Evolutionary conservation across 2,888 invertebrate species (phyloP).

Genomic region (Coenonympha glycerion): DNA sequence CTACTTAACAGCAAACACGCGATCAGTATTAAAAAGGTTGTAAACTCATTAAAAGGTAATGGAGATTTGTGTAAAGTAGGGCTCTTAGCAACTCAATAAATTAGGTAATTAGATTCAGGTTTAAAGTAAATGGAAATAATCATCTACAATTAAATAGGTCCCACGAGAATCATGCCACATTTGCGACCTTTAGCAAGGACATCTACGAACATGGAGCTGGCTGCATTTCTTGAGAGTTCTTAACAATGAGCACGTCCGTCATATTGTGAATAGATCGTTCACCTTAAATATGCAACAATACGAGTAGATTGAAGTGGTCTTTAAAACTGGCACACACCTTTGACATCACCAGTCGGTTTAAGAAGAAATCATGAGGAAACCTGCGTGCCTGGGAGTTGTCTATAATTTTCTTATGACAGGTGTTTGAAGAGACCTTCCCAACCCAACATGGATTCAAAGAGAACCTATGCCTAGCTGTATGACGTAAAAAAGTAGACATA

Average conservation of each 20-base stretch:
- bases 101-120: background rate
- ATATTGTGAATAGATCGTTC: constrained; percentile 12
- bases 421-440: no score
- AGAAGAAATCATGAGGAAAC: no score
- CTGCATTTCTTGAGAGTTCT: constrained; percentile 8
- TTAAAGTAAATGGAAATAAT: constrained; percentile 5
- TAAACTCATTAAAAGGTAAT: background rate
- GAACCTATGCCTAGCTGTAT: no score
- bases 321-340: background rate
- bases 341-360: background rate
- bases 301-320: background rate
- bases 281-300: constrained; percentile 6
- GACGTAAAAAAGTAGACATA: no score
- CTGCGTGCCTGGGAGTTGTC: no score
- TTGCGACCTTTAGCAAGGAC: constrained; percentile 15
- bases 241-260: constrained; percentile 11
- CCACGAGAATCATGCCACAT: background rate
- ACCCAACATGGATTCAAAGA: no score
- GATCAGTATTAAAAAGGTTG: background rate
- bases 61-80: background rate
- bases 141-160: background rate
- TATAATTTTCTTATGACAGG: no score
- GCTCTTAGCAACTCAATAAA: background rate
- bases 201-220: constrained; percentile 6
- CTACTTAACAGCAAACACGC: background rate